These are phyloP conservation scores for Mya arenaria DNA, from an alignment of 1,140 invertebrate species.

Conservation along the genomic window DNA sequence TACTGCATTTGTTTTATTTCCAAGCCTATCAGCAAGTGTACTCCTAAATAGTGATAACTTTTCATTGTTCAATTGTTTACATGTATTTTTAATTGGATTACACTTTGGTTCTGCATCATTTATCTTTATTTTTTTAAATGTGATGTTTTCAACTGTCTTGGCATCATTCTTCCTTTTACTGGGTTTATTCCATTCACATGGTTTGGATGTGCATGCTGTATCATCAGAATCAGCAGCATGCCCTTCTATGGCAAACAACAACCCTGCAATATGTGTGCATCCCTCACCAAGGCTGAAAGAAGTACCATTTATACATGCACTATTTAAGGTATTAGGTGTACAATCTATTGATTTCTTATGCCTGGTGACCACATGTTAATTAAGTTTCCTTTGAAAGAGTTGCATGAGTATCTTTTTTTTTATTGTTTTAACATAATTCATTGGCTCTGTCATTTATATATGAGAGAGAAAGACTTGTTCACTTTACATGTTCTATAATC, in stretches of 20 bases:
- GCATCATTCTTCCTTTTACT: not conserved
- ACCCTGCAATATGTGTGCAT: conserved; percentile 18
- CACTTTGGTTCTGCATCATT: conserved; percentile 18
- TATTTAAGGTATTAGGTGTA: not conserved
- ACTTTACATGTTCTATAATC: no score
- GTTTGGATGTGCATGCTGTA: not conserved
- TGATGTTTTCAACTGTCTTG: conserved; percentile 26
- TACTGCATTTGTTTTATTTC: conserved; percentile 9
- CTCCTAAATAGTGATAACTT: not conserved
- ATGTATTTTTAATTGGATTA: conserved; percentile 19
- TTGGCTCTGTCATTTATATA: not conserved
- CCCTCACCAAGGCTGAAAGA: conserved; percentile 2
- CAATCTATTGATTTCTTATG: not conserved
- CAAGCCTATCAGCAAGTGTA: not conserved
- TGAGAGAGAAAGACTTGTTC: not conserved
- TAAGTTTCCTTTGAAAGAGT: not conserved
- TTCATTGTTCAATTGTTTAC: not conserved
- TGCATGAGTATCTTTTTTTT: not conserved
- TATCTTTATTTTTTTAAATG: conserved; percentile 40
- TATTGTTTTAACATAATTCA: not conserved
- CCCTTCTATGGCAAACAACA: not conserved
- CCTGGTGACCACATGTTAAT: not conserved
- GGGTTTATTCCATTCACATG: not conserved
- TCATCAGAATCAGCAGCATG: not conserved
- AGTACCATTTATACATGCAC: not conserved